Base-by-base conservation (phyloP, 2,797 vertebrate genomes). In the Pitangus sulphuratus region DNA sequence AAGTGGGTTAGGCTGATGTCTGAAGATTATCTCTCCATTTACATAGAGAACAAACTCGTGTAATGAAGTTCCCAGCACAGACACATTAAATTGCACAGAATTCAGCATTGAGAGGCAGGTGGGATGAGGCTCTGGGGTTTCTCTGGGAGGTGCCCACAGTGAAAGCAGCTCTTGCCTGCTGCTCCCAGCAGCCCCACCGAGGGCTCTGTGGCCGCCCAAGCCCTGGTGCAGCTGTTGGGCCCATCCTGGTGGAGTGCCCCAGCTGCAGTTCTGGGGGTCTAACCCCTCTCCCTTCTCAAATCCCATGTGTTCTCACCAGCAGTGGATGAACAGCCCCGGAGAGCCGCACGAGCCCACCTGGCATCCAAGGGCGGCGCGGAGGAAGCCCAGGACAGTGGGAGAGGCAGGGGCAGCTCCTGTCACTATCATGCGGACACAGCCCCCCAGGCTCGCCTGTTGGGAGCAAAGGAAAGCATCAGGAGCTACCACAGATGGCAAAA, bases 391-490 rank as follows among this genome's bases (percentile, higher is more conserved):
- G 61, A 99, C 99, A 0, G 97, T 97, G 1, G 99, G 99, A 19
- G 99, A 99, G 0, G 99, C 99, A 0, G 99, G 99, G 65, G 99
- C 99, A 9, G 99, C 99, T 25, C 99, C 99, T 0, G 99, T 99
- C 47, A 99, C 99, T 9, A 99, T 99, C 99, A 99, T 99, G 75
- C 99, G 98, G 81, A 99, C 97, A 19, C 98, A 97, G 0, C 99
- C 99, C 1, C 99, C 99, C 5, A 99, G 98, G 74, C 98, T 99
- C 31, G 98, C 99, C 99, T 99, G 94, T 45, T 16, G 60, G 50
- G 9, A 78, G 93, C 44, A 72, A 31, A 51, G 57, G 30, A 18
- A 35, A 88, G 31, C 53, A 9, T 47, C 53, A 22, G 9, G 24
- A 24, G 5, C 37, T 40, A 8, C 22, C 51, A 4, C 30, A 31